Evolutionary conservation across 2,113 vertebrate species (phyloP).

Genomic region (Oreochromis spilurus): DNA sequence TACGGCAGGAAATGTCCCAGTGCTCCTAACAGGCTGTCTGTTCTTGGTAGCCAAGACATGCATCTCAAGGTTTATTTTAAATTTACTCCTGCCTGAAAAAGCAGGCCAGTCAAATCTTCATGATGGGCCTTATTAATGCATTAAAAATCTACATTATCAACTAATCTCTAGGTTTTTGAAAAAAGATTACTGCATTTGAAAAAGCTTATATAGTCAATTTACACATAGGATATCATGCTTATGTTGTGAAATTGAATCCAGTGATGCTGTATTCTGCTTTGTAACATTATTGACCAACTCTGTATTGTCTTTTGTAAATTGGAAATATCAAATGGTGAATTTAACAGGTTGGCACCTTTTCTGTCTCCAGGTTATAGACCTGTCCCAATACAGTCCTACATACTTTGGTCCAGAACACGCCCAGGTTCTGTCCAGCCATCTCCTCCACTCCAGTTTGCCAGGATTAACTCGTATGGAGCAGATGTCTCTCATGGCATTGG

Average conservation of each 20-base stretch:
- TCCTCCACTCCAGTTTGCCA: conserved; percentile 92
- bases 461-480: conserved; percentile 94
- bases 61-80: background rate
- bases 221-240: background rate
- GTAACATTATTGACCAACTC: background rate
- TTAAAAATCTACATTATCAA: background rate
- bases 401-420: conserved; percentile 95
- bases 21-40: background rate
- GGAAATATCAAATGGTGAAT: background rate
- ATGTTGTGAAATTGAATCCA: background rate
- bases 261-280: background rate
- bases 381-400: conserved; percentile 90
- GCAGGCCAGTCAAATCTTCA: background rate
- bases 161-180: background rate
- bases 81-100: background rate
- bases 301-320: background rate
- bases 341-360: background rate
- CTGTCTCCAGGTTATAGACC: conserved; percentile 76
- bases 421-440: conserved; percentile 89
- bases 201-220: background rate
- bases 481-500: conserved; percentile 96
- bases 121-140: background rate
- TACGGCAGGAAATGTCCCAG: background rate
- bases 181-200: background rate
- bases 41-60: background rate